Evolutionary conservation across 2,797 vertebrate genomes (phyloP), one percentile per base, ranked within the genome.

Genomic region (Zalophus californianus): DNA sequence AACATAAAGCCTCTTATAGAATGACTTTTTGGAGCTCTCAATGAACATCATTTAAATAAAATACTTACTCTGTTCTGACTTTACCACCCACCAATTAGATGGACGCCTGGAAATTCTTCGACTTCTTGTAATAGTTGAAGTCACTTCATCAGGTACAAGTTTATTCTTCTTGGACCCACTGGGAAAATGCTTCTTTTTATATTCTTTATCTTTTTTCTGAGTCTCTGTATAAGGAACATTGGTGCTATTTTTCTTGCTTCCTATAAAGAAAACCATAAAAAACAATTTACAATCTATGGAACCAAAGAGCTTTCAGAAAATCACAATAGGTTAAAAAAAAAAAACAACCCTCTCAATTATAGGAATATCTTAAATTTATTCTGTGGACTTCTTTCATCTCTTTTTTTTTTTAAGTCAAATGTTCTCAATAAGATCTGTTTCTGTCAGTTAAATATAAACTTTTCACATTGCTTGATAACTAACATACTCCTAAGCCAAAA

Each of bases 1-100:
- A 79, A 96, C 11, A 93, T 23, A 96, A 91, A 75, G 41, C 2
- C 23, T 21, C 20, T 88, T 82, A 78, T 3, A 80, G 11, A 84
- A 68, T 92, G 11, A 80, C 44, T 91, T 93, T 60, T 32, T 13
- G 5, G 25, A 23, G 3, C 48, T 73, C 58, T 64, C 27, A 94
- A 70, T 20, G 2, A 97, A 52, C 14, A 83, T 15, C 21, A 89
- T 72, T 95, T 92, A 95, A 97, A 79, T 79, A 88, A 93, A 95
- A 94, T 73, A 97, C 98, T 98, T 98, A 98, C 97, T 92, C 7
- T 95, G 35, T 15, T 97, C 92, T 85, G 97, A 35, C 68, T 88
- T 95, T 85, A 97, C 90, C 41, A 97, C 27, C 97, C 98, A 98
- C 98, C 98, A 98, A 80, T 97, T 21, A 94, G 97, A 96, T 18